Base-by-base conservation (phyloP, 2,888 invertebrate species). In the Galeopsomyia nigrocyanea region DNA sequence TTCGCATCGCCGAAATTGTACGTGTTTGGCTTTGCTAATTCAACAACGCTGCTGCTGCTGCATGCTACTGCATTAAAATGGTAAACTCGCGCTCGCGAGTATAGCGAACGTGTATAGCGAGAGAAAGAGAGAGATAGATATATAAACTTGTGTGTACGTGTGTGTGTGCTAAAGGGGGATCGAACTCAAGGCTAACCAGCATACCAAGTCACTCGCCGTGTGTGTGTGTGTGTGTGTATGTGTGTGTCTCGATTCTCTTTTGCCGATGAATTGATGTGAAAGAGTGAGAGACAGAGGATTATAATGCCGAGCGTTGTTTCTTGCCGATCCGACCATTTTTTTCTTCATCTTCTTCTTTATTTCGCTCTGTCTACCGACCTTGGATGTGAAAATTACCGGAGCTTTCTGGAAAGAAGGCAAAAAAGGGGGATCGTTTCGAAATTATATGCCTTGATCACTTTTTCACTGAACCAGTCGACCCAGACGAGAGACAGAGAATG, bases 111-210 rank as follows among this genome's bases (percentile, higher is more conserved):
- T n/a, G 49, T 31, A 31, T 31, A 49, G 55, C n/a, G 13, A 65
- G 21, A 50, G 61, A 61, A 47, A 62, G 49, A 55, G 26, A 6
- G 16, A 46, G 47, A 46, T 64, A 53, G 63, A 19, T 49, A 62
- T 39, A 22, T 53, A 19, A 21, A 9, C 65, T 61, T 58, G 65
- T 51, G 46, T 51, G 58, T 69, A 63, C 17, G 50, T 49, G 51
- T 68, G 69, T 71, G 71, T 68, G 73, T 77, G 56, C 57, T 75
- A 75, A 39, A 39, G 39, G 79, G 80, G 82, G 80, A 82, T 83
- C 83, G 82, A 83, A 83, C 84, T 83, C 85, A 85, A 85, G 85
- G 85, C 84, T 84, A 85, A 85, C 84, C 79, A 79, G 83, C 75
- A 68, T 69, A 68, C 61, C 68, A 55, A 74, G 69, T 62, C 65